Evolutionary conservation across 2,888 invertebrate species (phyloP).

Genomic region (Acanthosoma haemorrhoidale): DNA sequence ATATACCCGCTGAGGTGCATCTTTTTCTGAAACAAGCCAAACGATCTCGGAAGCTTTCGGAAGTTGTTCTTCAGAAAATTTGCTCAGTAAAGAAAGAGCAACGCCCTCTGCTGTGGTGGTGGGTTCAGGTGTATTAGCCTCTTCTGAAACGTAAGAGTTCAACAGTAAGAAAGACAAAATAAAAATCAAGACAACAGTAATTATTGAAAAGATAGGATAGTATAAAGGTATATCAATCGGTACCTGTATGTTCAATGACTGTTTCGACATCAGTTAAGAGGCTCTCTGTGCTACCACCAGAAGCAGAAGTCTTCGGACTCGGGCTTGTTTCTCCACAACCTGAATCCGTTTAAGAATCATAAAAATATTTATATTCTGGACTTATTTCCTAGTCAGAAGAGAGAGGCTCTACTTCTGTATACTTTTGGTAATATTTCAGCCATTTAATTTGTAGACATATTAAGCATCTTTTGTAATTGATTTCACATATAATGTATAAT

Average conservation of each 20-base stretch:
- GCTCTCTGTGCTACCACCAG: conserved; percentile 49
- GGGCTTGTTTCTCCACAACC: conserved; percentile 51
- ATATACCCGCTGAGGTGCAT: conserved; percentile 58
- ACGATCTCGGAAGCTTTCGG: conserved; percentile 71
- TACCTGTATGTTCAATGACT: conserved; percentile 50
- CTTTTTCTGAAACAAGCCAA: conserved; percentile 73
- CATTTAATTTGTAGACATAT: too few relatives aligned
- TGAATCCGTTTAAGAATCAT: background rate
- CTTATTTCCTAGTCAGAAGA: too few relatives aligned
- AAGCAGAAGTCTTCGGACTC: conserved; percentile 51
- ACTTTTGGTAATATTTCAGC: too few relatives aligned
- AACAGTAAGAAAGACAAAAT: conserved; percentile 47
- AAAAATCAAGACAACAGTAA: background rate
- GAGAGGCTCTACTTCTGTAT: too few relatives aligned
- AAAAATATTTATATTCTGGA: background rate
- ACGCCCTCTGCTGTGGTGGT: conserved; percentile 69
- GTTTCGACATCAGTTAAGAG: conserved; percentile 53
- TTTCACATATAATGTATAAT: too few relatives aligned
- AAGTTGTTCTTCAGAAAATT: conserved; percentile 68
- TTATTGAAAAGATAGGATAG: background rate
- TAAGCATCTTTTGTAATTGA: too few relatives aligned
- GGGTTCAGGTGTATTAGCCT: conserved; percentile 40
- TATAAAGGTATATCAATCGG: too few relatives aligned
- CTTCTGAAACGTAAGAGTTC: background rate
- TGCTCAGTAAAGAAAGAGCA: conserved; percentile 67